Evolutionary conservation across 2,888 invertebrate species (phyloP).

Genomic region (Empis stercorea): DNA sequence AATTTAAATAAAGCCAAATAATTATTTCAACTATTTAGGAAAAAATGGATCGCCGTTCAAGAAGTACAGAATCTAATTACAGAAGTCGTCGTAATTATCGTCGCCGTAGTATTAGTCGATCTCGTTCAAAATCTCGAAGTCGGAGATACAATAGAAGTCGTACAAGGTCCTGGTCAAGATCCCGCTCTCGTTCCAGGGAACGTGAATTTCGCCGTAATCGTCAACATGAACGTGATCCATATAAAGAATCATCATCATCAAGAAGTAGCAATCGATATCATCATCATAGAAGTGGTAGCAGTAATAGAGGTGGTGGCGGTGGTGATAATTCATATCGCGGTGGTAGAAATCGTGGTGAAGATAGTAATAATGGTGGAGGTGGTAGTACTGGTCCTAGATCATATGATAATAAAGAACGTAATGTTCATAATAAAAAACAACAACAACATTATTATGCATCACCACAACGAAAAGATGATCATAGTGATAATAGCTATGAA

Average conservation of each 20-base stretch:
- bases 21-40: too few relatives aligned
- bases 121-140: constrained; percentile 34
- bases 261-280: constrained; percentile 12
- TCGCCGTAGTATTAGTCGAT: constrained; percentile 25
- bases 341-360: constrained; percentile 4
- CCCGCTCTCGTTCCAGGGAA: constrained; percentile 12
- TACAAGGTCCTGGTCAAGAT: constrained; percentile 17
- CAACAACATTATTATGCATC: constrained; percentile 15
- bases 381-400: neutral
- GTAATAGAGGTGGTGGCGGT: constrained; percentile 9
- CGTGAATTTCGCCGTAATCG: constrained; percentile 15
- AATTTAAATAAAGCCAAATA: too few relatives aligned
- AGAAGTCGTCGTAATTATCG: constrained; percentile 23
- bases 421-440: neutral
- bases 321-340: neutral
- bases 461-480: constrained; percentile 21
- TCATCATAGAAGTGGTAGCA: constrained; percentile 7
- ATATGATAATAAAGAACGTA: constrained; percentile 1
- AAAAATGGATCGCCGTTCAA: constrained; percentile 10
- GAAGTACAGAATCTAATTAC: constrained; percentile 18
- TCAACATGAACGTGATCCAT: constrained; percentile 16
- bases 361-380: neutral
- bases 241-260: constrained; percentile 18
- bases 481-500: constrained; percentile 25
- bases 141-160: constrained; percentile 17